These are phyloP conservation scores for Pterocles gutturalis DNA, from an alignment of 2,113 vertebrate genomes.

Conservation along the genomic window DNA sequence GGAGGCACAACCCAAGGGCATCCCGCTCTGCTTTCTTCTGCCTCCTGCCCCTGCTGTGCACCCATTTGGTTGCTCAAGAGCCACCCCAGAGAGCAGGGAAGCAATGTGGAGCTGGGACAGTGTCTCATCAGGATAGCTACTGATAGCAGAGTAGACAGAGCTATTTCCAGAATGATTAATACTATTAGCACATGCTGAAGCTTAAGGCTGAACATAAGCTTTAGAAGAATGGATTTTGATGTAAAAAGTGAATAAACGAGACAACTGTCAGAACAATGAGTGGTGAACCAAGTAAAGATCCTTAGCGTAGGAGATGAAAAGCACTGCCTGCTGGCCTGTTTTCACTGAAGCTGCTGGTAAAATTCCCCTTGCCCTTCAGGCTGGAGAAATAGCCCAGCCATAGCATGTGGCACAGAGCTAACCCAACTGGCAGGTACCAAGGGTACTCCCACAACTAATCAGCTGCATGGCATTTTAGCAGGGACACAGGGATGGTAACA, in stretches of 20 bases:
- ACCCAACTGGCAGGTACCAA: neutral
- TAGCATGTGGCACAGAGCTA: neutral
- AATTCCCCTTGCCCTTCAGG: neutral
- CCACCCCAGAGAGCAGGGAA: neutral
- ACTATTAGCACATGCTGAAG: constrained; percentile 55
- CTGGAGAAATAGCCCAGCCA: neutral
- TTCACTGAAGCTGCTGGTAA: constrained; percentile 15
- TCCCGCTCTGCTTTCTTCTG: neutral
- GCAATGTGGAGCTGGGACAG: neutral
- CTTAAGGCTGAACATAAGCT: constrained; percentile 52
- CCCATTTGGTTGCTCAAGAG: neutral
- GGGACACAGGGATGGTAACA: neutral
- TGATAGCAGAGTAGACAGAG: constrained; percentile 38
- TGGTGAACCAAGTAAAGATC: constrained; percentile 30
- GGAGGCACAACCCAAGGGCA: neutral
- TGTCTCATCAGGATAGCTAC: neutral
- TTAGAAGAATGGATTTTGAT: constrained; percentile 54
- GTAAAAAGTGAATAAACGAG: constrained; percentile 68
- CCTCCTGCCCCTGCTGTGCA: neutral
- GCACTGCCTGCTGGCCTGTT: constrained; percentile 7
- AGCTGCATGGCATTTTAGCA: neutral
- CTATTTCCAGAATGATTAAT: constrained; percentile 68
- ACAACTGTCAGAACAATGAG: constrained; percentile 63
- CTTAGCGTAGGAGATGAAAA: neutral
- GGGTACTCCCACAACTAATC: neutral